Conservation (phyloP, 2,797 vertebrate species). For the Chaetodon trifasciatus region DNA sequence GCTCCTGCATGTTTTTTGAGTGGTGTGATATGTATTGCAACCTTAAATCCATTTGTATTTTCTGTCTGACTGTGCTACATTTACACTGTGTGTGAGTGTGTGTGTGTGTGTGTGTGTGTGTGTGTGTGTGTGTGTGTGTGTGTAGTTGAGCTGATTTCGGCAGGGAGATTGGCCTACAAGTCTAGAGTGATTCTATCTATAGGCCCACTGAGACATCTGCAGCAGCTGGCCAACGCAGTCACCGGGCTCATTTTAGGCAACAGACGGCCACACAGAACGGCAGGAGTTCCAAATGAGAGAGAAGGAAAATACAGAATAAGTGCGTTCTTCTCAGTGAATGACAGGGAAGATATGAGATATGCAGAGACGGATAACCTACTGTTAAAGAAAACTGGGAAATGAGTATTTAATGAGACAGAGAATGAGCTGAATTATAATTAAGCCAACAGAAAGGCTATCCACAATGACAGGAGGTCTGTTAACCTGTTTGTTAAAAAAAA, state of each 20-base stretch:
- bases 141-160: slow-evolving; percentile 58
- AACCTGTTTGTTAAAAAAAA: neutral
- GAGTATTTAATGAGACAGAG: slow-evolving; percentile 14
- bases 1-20: slow-evolving; percentile 7
- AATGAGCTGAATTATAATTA: slow-evolving; percentile 26
- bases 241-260: slow-evolving; percentile 59
- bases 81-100: neutral
- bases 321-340: slow-evolving; percentile 30
- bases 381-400: slow-evolving; percentile 36
- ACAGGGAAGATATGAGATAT: slow-evolving; percentile 34
- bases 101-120: slow-evolving; percentile 26
- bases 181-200: slow-evolving; percentile 68
- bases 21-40: slow-evolving; percentile 9
- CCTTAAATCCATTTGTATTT: slow-evolving; percentile 11
- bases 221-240: slow-evolving; percentile 61
- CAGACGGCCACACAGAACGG: slow-evolving; percentile 33
- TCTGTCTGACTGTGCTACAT: slow-evolving; percentile 19
- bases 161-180: slow-evolving; percentile 44
- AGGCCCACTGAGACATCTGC: slow-evolving; percentile 63
- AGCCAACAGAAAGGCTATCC: slow-evolving; percentile 2
- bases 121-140: slow-evolving; percentile 11
- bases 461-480: neutral
- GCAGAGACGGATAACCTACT: slow-evolving; percentile 31
- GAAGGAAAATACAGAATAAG: slow-evolving; percentile 40
- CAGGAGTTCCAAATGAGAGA: slow-evolving; percentile 60